These are phyloP conservation scores for Chirona hameri DNA, from an alignment of 2,888 invertebrate genomes.

Conservation along the genomic window DNA sequence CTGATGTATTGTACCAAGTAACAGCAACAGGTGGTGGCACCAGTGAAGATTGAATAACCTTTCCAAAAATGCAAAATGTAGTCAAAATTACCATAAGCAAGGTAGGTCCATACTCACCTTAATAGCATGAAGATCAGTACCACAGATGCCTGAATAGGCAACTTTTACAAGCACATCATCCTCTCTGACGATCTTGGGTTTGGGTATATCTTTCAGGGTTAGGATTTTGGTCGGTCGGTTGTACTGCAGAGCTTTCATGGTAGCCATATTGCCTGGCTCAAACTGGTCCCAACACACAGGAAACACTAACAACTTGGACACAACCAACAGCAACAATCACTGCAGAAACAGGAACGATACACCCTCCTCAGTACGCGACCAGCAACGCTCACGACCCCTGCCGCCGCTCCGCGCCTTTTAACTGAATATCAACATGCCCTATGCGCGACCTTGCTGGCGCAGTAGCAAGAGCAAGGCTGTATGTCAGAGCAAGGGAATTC, in stretches of 20 bases:
- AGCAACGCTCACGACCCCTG: neutral
- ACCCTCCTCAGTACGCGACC: too few relatives aligned
- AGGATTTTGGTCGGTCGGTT: neutral
- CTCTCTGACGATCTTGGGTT: neutral
- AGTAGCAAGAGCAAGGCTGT: neutral
- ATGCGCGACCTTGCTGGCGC: neutral
- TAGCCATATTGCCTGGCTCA: too few relatives aligned
- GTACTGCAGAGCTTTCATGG: slow-evolving; percentile 9
- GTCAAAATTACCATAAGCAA: too few relatives aligned
- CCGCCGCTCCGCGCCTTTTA: neutral
- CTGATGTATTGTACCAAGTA: too few relatives aligned
- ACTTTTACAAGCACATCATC: slow-evolving; percentile 64
- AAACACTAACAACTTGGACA: too few relatives aligned
- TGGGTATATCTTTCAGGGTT: neutral
- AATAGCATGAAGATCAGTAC: slow-evolving; percentile 68
- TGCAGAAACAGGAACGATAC: too few relatives aligned
- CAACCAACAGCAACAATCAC: too few relatives aligned
- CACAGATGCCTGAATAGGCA: slow-evolving; percentile 65
- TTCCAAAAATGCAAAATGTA: too few relatives aligned
- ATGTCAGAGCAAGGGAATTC: too few relatives aligned
- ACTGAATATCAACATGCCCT: neutral
- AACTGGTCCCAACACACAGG: too few relatives aligned
- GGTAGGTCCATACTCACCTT: slow-evolving; percentile 52
- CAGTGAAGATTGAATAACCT: too few relatives aligned
- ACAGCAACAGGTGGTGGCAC: too few relatives aligned